Base-by-base conservation (phyloP, 2,888 invertebrate species). In the Mesorhabditis belari region DNA sequence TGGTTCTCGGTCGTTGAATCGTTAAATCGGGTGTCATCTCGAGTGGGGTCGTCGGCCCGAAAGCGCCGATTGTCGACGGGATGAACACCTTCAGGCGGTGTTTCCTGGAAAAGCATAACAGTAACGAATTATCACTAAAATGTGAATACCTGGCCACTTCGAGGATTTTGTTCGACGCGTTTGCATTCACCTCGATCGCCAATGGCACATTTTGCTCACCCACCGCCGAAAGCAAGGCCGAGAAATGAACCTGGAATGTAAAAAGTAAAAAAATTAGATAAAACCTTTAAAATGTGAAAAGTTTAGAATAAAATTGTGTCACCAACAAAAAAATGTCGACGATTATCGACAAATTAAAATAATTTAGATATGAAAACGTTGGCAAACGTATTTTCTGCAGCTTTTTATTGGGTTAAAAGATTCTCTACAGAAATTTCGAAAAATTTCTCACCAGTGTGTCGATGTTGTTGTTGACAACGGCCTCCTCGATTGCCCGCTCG, bases 1-100 rank as follows among this genome's bases (percentile, higher is more conserved):
- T 92, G 57, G 93, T 93, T 73, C 88, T 87, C 0, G 90, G 90
- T 75, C 90, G 85, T 82, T 91, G 89, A 73, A 92, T 86, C 51
- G 90, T 90, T 24, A 92, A 82, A 83, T 93, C 92, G 21, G 92
- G 92, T 1, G 92, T 92, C 9, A 90, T 89, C 82, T 91, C 89
- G 63, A 91, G 85, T 1, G 92, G 92, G 4, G 91, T 91, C 76
- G 91, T 90, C 0, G 92, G 91, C 0, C 93, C 93, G 79, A 93
- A 93, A 0, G 92, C 92, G 6, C 92, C 93, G 74, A 93, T 93
- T 3, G 92, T 92, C 81, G 90, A 91, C 1, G 92, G 92, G 28
- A 93, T 89, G 81, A 93, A 92, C 61, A 92, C 86, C 69, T 85
- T 87, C 54, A 92, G 83, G 70, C 87, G 87, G 82, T 92, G 91